Percentiles rank a stretch among this genome's conserved stretches.
phyloP scores from a whole-genome alignment of 37 sponge, comb jelly and placozoan genomes.

The Geodia barretti region DNA sequence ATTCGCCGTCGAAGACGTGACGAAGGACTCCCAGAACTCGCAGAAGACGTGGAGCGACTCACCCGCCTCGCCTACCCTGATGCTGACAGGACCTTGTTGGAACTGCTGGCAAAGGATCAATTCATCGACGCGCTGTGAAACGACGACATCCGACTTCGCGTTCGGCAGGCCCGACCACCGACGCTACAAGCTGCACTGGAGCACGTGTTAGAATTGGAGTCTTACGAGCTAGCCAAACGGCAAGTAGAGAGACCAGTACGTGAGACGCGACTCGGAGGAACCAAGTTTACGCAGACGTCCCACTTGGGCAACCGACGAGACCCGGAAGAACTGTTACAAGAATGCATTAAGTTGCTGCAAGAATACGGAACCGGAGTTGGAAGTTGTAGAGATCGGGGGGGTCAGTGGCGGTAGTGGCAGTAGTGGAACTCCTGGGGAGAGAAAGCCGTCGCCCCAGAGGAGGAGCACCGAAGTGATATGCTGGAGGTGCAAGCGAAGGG shows the following conservation, averaged over 20 bases:
- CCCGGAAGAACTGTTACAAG: background rate
- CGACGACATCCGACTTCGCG: constrained; percentile 4
- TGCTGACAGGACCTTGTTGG: constrained; percentile 1
- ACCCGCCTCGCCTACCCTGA: constrained; percentile 28
- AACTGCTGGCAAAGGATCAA: constrained; percentile 32
- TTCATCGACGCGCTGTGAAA: constrained; percentile 11
- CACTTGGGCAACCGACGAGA: no score
- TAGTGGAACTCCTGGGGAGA: no score
- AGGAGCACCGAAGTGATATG: constrained; percentile 6
- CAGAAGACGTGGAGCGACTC: constrained; percentile 24
- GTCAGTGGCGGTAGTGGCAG: no score
- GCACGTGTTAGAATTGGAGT: constrained; percentile 6
- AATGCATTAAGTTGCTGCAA: background rate
- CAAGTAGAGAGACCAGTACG: background rate
- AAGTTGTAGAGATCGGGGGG: background rate
- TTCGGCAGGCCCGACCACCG: background rate
- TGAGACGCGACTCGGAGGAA: background rate
- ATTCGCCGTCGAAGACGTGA: background rate
- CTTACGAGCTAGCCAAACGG: constrained; percentile 1
- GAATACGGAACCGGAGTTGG: background rate
- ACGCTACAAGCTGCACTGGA: constrained; percentile 7
- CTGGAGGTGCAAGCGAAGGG: background rate
- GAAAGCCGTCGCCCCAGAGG: no score
- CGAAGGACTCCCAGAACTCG: constrained; percentile 16
- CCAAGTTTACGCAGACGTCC: no score